Conservation (phyloP, 1,140 invertebrate species). For the Microplitis demolitor region DNA sequence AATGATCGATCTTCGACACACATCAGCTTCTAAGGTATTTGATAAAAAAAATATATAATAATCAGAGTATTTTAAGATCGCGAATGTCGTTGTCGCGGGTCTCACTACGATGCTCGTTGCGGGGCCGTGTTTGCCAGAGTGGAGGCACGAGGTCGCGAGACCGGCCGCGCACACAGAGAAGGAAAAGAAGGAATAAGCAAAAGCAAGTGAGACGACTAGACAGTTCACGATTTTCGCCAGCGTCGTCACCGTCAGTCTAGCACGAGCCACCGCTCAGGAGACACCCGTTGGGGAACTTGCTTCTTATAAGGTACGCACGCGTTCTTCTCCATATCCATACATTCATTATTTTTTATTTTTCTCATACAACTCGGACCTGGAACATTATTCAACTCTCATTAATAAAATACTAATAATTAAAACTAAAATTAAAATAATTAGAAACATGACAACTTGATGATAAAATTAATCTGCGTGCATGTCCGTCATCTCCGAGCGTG, state of each 20-base stretch:
- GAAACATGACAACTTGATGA: too few species aligned
- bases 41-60: slow-evolving; percentile 11
- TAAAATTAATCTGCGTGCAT: too few species aligned
- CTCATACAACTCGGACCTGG: neutral
- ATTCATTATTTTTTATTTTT: neutral
- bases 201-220: slow-evolving; percentile 25
- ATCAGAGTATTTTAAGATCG: slow-evolving; percentile 23
- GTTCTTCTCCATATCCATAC: slow-evolving; percentile 8
- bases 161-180: slow-evolving; percentile 30
- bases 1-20: neutral
- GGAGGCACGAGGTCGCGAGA: slow-evolving; percentile 31
- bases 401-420: too few species aligned
- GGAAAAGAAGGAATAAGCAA: slow-evolving; percentile 23
- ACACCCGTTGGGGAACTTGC: slow-evolving; percentile 50
- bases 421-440: too few species aligned
- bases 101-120: neutral
- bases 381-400: neutral
- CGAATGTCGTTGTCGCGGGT: neutral
- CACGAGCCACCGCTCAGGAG: slow-evolving; percentile 57
- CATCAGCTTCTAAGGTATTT: neutral
- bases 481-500: too few species aligned
- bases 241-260: slow-evolving; percentile 53
- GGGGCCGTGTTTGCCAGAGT: slow-evolving; percentile 15
- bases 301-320: slow-evolving; percentile 51
- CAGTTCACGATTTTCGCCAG: slow-evolving; percentile 39